Base-by-base conservation (phyloP, 2,888 invertebrate species). In the Drosophila nr. fundita region DNA sequence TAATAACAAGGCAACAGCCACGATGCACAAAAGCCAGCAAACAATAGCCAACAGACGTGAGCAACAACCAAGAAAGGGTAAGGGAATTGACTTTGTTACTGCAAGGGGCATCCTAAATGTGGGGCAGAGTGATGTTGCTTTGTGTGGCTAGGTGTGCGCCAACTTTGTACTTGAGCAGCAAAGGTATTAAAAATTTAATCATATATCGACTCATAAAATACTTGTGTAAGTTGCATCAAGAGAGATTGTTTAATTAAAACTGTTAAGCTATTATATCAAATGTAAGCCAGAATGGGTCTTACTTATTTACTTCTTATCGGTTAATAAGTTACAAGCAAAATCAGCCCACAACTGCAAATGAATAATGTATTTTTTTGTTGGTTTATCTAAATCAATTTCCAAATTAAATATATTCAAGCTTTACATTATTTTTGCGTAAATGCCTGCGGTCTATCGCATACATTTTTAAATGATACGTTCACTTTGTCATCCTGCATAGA, bases 401-500 rank as follows among this genome's bases (percentile, higher is more conserved):
- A 13, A 11, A 10, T 42, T 32, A 18, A 27, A 10, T 38, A 40
- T 18, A 49, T 24, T 18, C n/a, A 30, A 15, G 24, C 45, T 58
- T 18, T 10, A 63, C 75, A 74, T 75, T 73, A 24, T 24, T 29
- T 38, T 40, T 40, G 18, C 34, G 4, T 58, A 32, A 38, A 45
- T 53, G 24, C 49, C 27, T 15, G 15, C 21, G 18, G 48, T 49
- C 13, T 29, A 55, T 45, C 45, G 38, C 59, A 59, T 61, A 32
- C 24, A 61, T 70, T 76, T 87, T 87, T 72, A 78, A 84, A 82
- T 74, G 70, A 64, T 78, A 68, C 55, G 38, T 15, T 29, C 64
- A 62, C 75, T 78, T 72, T 84, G 66, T 84, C 73, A 65, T 83
- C 66, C 62, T 53, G 82, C 77, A 81, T 84, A 80, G 76, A 84